Percentiles rank a stretch among this genome's conserved stretches.
phyloP scores from a whole-genome alignment of 2,797 vertebrate genomes.

The Ataeniobius toweri region DNA sequence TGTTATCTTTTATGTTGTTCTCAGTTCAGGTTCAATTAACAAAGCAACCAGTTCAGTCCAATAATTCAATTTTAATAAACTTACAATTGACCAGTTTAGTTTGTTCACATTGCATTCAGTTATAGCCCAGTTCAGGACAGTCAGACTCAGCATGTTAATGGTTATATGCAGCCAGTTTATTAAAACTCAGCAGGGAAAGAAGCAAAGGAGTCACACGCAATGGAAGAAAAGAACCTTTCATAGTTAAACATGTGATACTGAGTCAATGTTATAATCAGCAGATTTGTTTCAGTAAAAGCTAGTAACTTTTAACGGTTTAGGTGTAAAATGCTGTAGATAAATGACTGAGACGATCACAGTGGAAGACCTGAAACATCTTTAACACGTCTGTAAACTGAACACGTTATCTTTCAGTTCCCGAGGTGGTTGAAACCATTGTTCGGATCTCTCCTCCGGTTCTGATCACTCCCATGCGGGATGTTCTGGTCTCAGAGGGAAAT shows the following conservation, averaged over 20 bases:
- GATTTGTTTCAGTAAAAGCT: no score
- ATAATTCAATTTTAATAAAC: neutral
- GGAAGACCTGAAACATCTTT: neutral
- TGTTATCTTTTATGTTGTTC: neutral
- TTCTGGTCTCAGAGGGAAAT: slow-evolving; percentile 84
- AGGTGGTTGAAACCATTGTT: slow-evolving; percentile 83
- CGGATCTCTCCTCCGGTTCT: slow-evolving; percentile 85
- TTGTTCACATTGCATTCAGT: no score
- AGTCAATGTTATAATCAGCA: no score
- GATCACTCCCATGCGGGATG: slow-evolving; percentile 79
- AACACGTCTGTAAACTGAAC: neutral
- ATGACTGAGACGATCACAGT: neutral
- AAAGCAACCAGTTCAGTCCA: neutral
- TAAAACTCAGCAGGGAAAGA: no score
- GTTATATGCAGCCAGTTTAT: no score
- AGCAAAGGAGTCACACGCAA: no score
- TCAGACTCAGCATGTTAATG: no score
- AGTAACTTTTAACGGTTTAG: neutral
- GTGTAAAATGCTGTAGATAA: neutral
- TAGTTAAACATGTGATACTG: neutral
- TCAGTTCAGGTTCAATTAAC: neutral
- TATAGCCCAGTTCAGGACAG: no score
- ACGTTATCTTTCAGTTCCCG: slow-evolving; percentile 81
- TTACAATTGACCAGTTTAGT: no score
- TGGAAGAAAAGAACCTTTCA: neutral